Base-by-base conservation (phyloP, 1,140 invertebrate genomes). In the Procambarus clarkii region DNA sequence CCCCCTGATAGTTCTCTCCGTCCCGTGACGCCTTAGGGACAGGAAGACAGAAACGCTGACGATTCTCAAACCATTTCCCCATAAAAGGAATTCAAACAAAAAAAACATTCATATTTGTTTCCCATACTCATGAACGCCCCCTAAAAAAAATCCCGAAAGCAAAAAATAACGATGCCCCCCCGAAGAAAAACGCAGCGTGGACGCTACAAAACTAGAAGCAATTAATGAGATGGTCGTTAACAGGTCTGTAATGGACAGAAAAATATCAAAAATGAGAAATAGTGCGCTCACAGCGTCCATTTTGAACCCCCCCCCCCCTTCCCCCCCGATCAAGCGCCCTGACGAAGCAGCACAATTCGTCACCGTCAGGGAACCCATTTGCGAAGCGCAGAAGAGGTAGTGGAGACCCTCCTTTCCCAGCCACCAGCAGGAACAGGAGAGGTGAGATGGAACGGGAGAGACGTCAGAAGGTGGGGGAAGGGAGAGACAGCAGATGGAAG, bases 221-320 rank as follows among this genome's bases (percentile, higher is more conserved):
- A 88, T 88, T 81, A 87, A 87, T 81, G 86, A 88, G 77, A 50
- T 64, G 86, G 86, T 88, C 86, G 86, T 88, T 88, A 88, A 48
- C 78, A 64, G 86, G 86, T 88, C 86, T 88, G 86, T 88, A 88
- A 88, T 88, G 86, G 86, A 88, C 77, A 71, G 50, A 88, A 89
- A 89, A 83, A 83, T 58, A 83, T 60, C 69, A 89, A 89, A 89
- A 83, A 89, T 83, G 79, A 83, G 88, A 89, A 89, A 89, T 83
- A 89, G 80, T 79, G 64, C 24, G n/a, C 64, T 60, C 64, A 77
- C 69, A 60, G 80, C 88, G 69, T 77, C 74, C 80, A 83, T 83
- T 83, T 89, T 89, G 46, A 44, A 58, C 60, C 77, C 46, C n/a
- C n/a, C n/a, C n/a, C n/a, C n/a, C n/a, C n/a, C n/a, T n/a, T n/a